Base-by-base conservation (phyloP, 2,797 vertebrate genomes). In the Anguilla obscura region DNA sequence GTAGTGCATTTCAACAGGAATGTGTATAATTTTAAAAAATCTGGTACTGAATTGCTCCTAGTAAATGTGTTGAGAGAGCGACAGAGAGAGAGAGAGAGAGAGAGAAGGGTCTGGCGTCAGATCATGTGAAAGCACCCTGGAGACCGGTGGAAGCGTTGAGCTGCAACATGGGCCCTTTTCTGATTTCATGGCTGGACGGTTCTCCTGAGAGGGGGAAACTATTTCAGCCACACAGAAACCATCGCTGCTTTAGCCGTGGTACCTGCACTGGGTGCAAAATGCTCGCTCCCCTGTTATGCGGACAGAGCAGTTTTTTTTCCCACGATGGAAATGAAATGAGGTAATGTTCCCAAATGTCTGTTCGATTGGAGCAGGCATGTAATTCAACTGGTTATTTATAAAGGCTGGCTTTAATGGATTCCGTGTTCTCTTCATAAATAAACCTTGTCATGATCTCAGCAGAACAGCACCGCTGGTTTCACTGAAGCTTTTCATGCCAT, bases 181-280 rank as follows among this genome's bases (percentile, higher is more conserved):
- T 93, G 93, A 95, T 94, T 95, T 95, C 94, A 95, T 89, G 94
- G 93, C 94, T 94, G 94, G 93, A 94, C 95, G 95, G 93, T 93
- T 91, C 89, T 91, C 82, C 92, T 93, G 89, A 90, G 89, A 90
- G 91, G 71, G 83, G 63, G 80, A 90, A 92, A 93, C 90, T 91
- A 92, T 90, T 91, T 91, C 85, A 60, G 90, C 83, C 14, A 80
- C 84, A 50, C 48, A 52, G 92, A 69, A 69, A 69, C 63, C 63
- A 69, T 69, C 63, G 7, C 63, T 27, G 63, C 63, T 27, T 69
- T 27, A 27, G 24, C 91, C 90, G 91, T 87, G 89, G 89, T 90
- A 89, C 90, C 89, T 86, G 76, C 21, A 76, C 16, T 74, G 6
- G 14, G 69, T 60, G 76, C 63, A 58, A 76, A 58, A 87, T 82